Conservation (phyloP, 2,797 vertebrate genomes). For the Erethizon dorsatum region DNA sequence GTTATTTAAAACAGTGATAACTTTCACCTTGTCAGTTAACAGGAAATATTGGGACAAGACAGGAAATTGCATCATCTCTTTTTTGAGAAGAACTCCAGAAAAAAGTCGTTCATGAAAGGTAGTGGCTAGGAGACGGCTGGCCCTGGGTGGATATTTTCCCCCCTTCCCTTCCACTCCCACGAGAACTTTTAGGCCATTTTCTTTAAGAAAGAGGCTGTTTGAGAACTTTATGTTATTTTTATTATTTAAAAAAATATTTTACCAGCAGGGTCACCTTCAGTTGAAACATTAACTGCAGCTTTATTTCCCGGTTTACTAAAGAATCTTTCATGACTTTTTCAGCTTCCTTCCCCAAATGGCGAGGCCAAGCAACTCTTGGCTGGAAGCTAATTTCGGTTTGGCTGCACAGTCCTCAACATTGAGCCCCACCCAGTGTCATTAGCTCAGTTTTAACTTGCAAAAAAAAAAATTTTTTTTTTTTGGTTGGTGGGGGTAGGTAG, state of each 20-base stretch:
- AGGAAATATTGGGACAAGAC: conserved; percentile 90
- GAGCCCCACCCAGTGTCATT: conserved; percentile 96
- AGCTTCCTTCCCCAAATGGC: conserved; percentile 94
- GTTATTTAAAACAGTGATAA: conserved; percentile 86
- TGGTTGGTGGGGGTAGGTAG: conserved; percentile 46
- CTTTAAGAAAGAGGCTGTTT: conserved; percentile 82
- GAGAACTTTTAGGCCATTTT: conserved; percentile 62
- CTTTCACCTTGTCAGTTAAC: conserved; percentile 91
- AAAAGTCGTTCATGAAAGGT: conserved; percentile 84
- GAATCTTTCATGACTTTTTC: conserved; percentile 94
- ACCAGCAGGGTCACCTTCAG: conserved; percentile 89
- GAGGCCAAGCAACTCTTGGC: conserved; percentile 95
- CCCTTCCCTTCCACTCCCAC: conserved; percentile 42
- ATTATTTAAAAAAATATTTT: conserved; percentile 89
- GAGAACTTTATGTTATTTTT: conserved; percentile 88
- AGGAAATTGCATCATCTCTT: conserved; percentile 90
- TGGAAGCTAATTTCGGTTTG: conserved; percentile 95
- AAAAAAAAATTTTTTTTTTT: conserved; percentile 81
- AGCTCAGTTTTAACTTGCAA: conserved; percentile 94
- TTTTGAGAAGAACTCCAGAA: conserved; percentile 87
- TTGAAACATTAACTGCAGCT: conserved; percentile 89
- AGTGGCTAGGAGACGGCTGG: conserved; percentile 50
- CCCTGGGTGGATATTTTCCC: accelerated
- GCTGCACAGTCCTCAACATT: conserved; percentile 89
- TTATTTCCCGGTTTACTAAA: conserved; percentile 90